phyloP scores from a whole-genome alignment of 2,888 invertebrate species.

The Notodonta ziczac region DNA sequence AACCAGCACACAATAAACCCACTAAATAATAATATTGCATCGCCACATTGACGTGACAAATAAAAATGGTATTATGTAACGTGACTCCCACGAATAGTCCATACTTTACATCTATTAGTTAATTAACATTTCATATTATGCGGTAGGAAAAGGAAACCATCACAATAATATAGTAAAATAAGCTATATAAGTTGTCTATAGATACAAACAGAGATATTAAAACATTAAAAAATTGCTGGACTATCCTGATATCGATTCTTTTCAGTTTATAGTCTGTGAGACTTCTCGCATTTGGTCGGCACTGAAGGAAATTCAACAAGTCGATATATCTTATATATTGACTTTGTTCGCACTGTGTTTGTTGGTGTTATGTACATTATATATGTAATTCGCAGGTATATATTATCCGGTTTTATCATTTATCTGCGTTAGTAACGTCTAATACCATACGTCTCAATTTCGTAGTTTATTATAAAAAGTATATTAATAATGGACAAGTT shows the following conservation, averaged over 20 bases:
- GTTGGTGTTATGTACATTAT: too few relatives aligned
- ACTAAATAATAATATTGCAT: conserved; percentile 71
- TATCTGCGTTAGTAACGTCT: too few relatives aligned
- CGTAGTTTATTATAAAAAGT: too few relatives aligned
- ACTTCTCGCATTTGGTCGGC: conserved; percentile 50
- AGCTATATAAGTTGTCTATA: conserved; percentile 78
- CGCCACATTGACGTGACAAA: conserved; percentile 68
- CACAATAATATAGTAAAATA: conserved; percentile 81
- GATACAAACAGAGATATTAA: conserved; percentile 79
- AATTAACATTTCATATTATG: conserved; percentile 79
- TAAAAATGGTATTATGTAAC: conserved; percentile 68
- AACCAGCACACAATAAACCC: conserved; percentile 63
- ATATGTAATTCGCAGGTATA: too few relatives aligned
- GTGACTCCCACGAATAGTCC: conserved; percentile 75
- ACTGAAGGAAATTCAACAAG: conserved; percentile 41
- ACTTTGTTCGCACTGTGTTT: neutral
- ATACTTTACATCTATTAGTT: conserved; percentile 71
- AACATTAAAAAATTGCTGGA: conserved; percentile 64
- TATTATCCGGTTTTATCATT: too few relatives aligned
- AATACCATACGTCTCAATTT: too few relatives aligned
- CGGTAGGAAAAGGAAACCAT: conserved; percentile 83
- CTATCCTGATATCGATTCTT: conserved; percentile 48
- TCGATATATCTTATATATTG: conserved; percentile 72
- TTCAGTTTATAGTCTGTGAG: conserved; percentile 72
- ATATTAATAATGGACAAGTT: too few relatives aligned